Base-by-base conservation (phyloP, 2,888 invertebrate species). In the Melieria picta region DNA sequence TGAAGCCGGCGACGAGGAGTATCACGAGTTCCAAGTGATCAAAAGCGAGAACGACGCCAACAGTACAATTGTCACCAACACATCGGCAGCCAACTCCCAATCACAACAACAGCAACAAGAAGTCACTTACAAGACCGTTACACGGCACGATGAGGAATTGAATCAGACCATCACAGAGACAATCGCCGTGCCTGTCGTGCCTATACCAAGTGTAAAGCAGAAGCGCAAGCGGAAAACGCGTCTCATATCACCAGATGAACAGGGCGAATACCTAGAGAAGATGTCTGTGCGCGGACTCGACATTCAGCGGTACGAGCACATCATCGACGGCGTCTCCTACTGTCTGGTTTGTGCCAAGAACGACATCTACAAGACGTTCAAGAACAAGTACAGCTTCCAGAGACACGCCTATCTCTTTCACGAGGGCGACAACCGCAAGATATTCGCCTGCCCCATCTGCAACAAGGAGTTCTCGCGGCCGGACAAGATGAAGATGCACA, bases 401-500 rank as follows among this genome's bases (percentile, higher is more conserved):
- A 78, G 85, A 9, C 85, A 85, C 60, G 85, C 85, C 13, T 85
- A 85, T 75, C 83, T 85, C 45, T 85, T 85, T 61, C 85, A 85
- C 65, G 85, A 85, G 75, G 85, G 85, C 5, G 84, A 82, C 52
- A 85, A 85, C 74, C 85, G 85, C 47, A 85, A 85, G 79, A 83
- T 85, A 63, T 85, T 85, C 66, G 85, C 85, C 9, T 85, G 85
- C 71, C 86, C 85, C 67, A 81, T 85, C 47, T 85, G 85, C 77
- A 84, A 84, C 76, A 85, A 85, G 73, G 85, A 85, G 75, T 85
- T 85, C 76, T 85, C 85, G 57, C 80, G 85, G 0, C 85, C 85
- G 0, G 85, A 85, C 68, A 85, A 85, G 76, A 85, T 85, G 85
- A 85, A 85, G 76, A 84, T 85, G 85, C 85, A 85, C 77, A 85